Evolutionary conservation across 92 coral and sea anemone species (phyloP).

Genomic region (Siderastrea siderea): DNA sequence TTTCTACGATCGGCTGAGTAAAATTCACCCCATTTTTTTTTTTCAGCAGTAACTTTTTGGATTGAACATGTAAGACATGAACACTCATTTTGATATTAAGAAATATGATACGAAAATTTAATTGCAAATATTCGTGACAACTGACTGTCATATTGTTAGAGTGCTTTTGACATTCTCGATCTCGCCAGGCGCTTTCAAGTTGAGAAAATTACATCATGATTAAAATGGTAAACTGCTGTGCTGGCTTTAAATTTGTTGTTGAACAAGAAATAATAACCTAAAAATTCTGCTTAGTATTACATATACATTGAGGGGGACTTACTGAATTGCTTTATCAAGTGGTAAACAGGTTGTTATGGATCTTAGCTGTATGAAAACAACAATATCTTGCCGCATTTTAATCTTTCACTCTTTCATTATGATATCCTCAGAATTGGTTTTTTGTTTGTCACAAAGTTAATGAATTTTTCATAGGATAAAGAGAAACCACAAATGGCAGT

Average conservation of each 20-base stretch:
- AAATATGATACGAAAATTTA: conserved; percentile 15
- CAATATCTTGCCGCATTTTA: too few relatives aligned
- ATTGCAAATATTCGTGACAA: conserved; percentile 35
- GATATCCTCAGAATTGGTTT: too few relatives aligned
- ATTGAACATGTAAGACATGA: neutral
- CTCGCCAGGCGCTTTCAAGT: neutral
- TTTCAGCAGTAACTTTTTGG: neutral
- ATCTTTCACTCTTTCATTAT: neutral
- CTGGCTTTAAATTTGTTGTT: neutral
- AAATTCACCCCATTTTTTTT: neutral
- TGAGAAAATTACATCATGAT: neutral
- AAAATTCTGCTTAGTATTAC: neutral
- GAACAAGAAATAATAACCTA: neutral
- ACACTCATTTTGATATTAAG: too few relatives aligned
- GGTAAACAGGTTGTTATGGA: neutral
- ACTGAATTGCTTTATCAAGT: neutral
- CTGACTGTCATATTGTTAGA: neutral
- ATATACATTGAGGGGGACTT: neutral
- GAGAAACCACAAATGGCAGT: too few relatives aligned
- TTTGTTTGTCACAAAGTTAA: too few relatives aligned
- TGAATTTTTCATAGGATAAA: too few relatives aligned
- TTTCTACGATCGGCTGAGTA: neutral
- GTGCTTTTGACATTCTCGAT: neutral
- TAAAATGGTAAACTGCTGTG: neutral
- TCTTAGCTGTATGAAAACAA: neutral